A percentile compares a stretch with the other conserved stretches of the same genome.
Evolutionary conservation across 37 sponge, comb jelly and placozoan genomes (phyloP).

Genomic region (Dysidea cf. avara): DNA sequence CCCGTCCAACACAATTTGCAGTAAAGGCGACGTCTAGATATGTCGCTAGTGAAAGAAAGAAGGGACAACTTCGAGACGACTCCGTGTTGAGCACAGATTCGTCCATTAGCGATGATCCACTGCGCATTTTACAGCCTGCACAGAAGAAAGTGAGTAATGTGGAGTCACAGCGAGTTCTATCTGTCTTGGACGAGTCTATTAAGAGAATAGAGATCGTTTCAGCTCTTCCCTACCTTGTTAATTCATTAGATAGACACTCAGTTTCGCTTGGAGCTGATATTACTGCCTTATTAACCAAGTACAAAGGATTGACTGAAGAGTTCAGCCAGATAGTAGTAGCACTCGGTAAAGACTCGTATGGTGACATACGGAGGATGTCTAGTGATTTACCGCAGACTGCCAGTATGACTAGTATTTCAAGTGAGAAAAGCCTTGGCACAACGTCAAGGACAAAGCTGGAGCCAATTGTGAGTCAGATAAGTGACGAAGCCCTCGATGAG

Average conservation of each 20-base stretch:
- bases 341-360: neutral
- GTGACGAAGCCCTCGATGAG: neutral
- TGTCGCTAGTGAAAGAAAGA: too few species aligned
- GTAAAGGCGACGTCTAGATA: too few species aligned
- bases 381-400: too few species aligned
- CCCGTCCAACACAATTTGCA: too few species aligned
- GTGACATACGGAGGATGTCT: neutral
- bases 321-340: neutral
- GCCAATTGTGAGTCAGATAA: too few species aligned
- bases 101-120: constrained; percentile 34
- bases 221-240: constrained; percentile 37
- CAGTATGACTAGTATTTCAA: too few species aligned
- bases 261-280: constrained; percentile 77
- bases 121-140: constrained; percentile 77
- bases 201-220: constrained; percentile 53
- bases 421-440: too few species aligned
- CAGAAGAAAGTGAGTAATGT: constrained; percentile 89
- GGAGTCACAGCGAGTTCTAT: constrained; percentile 89
- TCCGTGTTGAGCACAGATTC: too few species aligned
- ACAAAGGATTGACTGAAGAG: constrained; percentile 45
- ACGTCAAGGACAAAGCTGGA: too few species aligned
- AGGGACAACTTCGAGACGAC: too few species aligned
- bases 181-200: constrained; percentile 74
- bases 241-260: constrained; percentile 37
- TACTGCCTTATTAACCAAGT: constrained; percentile 61